A percentile compares a stretch with the other conserved stretches of the same genome.
phyloP scores from a whole-genome alignment of 2,888 invertebrate genomes.

The Cheilosia pagana region DNA sequence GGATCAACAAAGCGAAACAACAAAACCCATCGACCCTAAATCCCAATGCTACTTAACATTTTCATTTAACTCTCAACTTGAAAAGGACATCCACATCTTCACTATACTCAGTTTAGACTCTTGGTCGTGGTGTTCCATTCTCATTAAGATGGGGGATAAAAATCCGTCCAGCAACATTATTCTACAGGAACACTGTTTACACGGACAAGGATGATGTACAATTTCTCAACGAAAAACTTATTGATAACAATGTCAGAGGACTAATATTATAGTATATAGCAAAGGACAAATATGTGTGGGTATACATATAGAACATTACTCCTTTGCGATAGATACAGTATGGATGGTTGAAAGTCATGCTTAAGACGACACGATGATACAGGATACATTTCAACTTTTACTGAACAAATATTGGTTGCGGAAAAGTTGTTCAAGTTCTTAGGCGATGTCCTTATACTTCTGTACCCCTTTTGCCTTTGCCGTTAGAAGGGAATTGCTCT shows the following conservation, averaged over 20 bases:
- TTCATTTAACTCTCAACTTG: constrained; percentile 73
- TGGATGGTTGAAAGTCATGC: constrained; percentile 44
- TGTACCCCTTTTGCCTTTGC: constrained; percentile 31
- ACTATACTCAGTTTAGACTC: constrained; percentile 1
- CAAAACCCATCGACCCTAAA: constrained; percentile 64
- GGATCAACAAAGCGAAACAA: constrained; percentile 55
- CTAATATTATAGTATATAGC: constrained; percentile 56
- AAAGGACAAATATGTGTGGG: constrained; percentile 66
- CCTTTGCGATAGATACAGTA: constrained; percentile 8
- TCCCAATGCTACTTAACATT: constrained; percentile 73
- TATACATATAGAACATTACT: constrained; percentile 12
- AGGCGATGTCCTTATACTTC: constrained; percentile 12
- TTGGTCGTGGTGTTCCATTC: constrained; percentile 15
- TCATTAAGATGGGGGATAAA: constrained; percentile 47
- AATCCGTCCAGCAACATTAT: constrained; percentile 9
- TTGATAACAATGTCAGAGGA: constrained; percentile 74
- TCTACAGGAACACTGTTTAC: constrained; percentile 32
- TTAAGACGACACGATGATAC: constrained; percentile 56
- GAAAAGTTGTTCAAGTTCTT: constrained; percentile 57
- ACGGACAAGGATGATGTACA: constrained; percentile 61
- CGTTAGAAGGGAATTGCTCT: neutral
- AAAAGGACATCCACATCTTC: constrained; percentile 65
- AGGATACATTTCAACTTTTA: constrained; percentile 56
- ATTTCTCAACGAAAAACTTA: constrained; percentile 66
- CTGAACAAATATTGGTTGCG: constrained; percentile 65